Base-by-base conservation (phyloP, 2,113 vertebrate species). In the Trinectes maculatus region DNA sequence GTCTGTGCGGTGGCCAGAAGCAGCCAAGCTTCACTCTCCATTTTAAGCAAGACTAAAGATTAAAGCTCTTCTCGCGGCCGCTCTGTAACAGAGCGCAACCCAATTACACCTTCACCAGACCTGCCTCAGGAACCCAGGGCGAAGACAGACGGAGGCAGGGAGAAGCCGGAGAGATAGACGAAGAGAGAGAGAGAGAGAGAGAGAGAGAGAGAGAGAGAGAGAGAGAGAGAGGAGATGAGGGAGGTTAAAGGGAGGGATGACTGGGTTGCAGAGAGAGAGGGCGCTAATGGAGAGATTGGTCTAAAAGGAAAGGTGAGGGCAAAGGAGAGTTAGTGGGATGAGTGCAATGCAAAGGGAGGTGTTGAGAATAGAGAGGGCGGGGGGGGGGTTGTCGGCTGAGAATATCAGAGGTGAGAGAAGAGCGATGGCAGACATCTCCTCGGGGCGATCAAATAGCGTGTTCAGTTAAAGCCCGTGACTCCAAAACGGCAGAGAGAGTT, bases 31-130 rank as follows among this genome's bases (percentile, higher is more conserved):
- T 43, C 19, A 19, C 84, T 87, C 84, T 84, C 81, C 86, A 85
- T 88, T 89, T 83, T 55, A 56, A 89, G 87, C 54, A 55, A 83
- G 80, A 89, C 85, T 85, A 83, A 89, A 90, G 90, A 92, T 92
- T 91, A 91, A 93, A 90, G 89, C 84, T 67, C 24, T 10, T 87
- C 73, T 82, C 72, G 79, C 76, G 73, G 79, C 68, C 51, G 74
- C 74, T 77, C 65, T 58, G 74, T 64, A 75, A 87, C 68, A 62
- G 79, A 74, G 67, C 67, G 63, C 75, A 75, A 82, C 55, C 84
- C 91, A 89, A 90, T 90, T 89, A 88, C 85, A 89, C 79, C 62
- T 85, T n/a, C 37, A 10, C 55, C 26, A 62, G 74, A 89, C 84
- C 89, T 70, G 49, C 63, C 80, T 57, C 69, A 64, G 24, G 8